Evolutionary conservation across 2,888 invertebrate species (phyloP), one percentile per base, ranked within the genome.

Genomic region (Volucella inanis): DNA sequence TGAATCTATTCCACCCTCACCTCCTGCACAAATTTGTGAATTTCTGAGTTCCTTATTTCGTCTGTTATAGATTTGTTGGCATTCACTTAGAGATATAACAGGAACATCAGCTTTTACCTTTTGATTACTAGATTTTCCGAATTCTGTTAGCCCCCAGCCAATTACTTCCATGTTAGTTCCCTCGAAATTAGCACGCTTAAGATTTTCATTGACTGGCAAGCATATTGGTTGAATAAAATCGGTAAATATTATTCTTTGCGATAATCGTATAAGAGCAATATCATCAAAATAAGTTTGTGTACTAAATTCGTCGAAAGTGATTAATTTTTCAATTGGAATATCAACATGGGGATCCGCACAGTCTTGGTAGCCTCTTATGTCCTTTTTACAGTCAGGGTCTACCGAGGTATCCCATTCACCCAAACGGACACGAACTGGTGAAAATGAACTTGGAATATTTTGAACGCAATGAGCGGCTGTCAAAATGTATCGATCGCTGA

Each of bases 401-500:
- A 80, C 87, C 2, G 68, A 72, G 2, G 88, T 88, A 76, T 91
- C 90, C 93, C 91, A 91, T 75, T 92, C 91, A 8, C 91, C 91
- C 9, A 92, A 83, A 31, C 92, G 90, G 15, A 91, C 89, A 0
- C 88, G 89, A 0, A 88, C 85, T 10, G 96, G 88, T 86, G 90
- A 93, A 95, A 95, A 96, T 14, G 91, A 92, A 1, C 88, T 87
- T 0, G 95, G 95, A 12, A 96, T 90, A 79, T 94, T 94, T 87
- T 93, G 94, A 14, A 96, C 92, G 88, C 96, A 96, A 89, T 96
- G 96, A 0, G 95, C 96, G 0, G 96, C 96, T 0, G 96, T 96
- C 65, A 96, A 87, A 0, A 96, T 94, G 89, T 96, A 96, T 87
- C 94, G 93, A 0, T 88, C 88, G 70, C 89, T 90, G 65, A 96